phyloP scores from a whole-genome alignment of 2,113 vertebrate genomes.

The Zosterops pallidus region DNA sequence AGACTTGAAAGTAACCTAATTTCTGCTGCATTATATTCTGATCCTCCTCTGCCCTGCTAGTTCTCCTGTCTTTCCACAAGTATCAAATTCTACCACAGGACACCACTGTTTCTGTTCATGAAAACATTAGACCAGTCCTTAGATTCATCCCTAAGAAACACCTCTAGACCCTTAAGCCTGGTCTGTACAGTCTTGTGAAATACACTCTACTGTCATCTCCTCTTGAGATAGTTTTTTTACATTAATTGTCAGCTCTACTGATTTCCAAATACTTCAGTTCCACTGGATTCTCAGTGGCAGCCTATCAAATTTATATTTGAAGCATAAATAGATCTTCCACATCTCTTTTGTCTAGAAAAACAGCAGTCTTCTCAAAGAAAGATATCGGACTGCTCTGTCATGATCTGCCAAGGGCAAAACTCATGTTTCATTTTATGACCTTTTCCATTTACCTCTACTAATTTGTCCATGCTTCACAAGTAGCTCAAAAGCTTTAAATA shows the following conservation, averaged over 20 bases:
- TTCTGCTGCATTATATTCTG: neutral
- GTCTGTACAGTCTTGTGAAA: neutral
- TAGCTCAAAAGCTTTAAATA: constrained; percentile 13
- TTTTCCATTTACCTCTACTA: constrained; percentile 6
- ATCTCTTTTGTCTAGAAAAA: neutral
- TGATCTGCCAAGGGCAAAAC: neutral
- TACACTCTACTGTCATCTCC: neutral
- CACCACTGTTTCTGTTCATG: neutral
- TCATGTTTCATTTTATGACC: neutral
- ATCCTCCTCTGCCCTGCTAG: neutral
- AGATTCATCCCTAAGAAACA: neutral
- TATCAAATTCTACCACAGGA: neutral
- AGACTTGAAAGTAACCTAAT: neutral
- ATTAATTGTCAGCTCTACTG: neutral
- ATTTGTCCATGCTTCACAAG: constrained; percentile 25
- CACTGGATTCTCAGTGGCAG: neutral
- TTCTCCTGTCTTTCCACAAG: neutral
- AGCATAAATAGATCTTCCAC: neutral
- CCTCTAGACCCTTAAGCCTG: neutral
- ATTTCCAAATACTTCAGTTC: neutral
- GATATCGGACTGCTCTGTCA: neutral
- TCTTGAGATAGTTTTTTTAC: neutral
- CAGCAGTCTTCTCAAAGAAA: neutral
- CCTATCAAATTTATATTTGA: neutral
- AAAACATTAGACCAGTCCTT: neutral